Percentiles rank a stretch among this genome's conserved stretches.
phyloP scores from a whole-genome alignment of 2,797 vertebrate genomes.

The Amniataba percoides region DNA sequence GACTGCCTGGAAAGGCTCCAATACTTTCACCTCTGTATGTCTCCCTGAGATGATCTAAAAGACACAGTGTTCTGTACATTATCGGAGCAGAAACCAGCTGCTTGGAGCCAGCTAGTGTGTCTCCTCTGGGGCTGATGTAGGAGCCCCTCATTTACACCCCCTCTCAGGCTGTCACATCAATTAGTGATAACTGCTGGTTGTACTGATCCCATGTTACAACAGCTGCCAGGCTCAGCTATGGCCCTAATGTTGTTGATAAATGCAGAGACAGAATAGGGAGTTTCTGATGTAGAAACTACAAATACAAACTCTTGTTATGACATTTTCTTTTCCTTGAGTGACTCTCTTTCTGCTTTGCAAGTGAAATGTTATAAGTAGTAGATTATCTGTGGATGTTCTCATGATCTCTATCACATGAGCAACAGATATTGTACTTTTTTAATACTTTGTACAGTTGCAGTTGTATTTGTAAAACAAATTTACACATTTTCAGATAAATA shows the following conservation, averaged over 20 bases:
- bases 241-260: conserved; percentile 10
- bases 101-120: conserved; percentile 27
- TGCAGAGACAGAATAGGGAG: not conserved
- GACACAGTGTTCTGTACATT: conserved; percentile 1
- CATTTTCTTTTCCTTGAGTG: not conserved
- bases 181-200: conserved; percentile 42
- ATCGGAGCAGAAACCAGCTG: conserved; percentile 34
- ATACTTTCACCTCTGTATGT: not conserved
- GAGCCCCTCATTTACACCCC: conserved; percentile 45
- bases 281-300: not conserved
- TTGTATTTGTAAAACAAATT: not conserved
- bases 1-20: not conserved
- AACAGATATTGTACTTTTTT: not conserved
- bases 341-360: not conserved
- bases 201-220: conserved; percentile 34
- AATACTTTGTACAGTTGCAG: not conserved
- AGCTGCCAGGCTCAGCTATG: conserved; percentile 16
- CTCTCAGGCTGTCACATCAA: conserved; percentile 48
- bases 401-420: not conserved
- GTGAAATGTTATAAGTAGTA: not conserved
- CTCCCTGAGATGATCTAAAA: not conserved
- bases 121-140: conserved; percentile 7
- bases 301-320: not conserved
- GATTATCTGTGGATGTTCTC: not conserved
- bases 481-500: not conserved